Evolutionary conservation across 2,888 invertebrate species (phyloP).

Genomic region (Drosophila greeni): DNA sequence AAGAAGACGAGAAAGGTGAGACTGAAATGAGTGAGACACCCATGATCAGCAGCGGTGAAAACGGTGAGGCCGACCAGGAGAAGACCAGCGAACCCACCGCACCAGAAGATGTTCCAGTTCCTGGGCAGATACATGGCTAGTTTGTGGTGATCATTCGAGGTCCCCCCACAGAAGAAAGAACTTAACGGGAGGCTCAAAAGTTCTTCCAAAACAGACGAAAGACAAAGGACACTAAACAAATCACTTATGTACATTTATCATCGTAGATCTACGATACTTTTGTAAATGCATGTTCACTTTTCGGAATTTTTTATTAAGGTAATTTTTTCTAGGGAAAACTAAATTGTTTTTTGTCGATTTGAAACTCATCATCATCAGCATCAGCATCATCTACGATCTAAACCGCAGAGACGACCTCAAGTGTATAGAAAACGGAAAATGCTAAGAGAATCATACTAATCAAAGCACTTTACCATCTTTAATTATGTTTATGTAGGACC

Average conservation of each 20-base stretch:
- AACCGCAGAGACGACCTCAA: background rate
- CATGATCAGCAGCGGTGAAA: background rate
- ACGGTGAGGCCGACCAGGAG: background rate
- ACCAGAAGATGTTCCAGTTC: background rate
- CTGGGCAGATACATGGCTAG: constrained; percentile 19
- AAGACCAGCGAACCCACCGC: background rate
- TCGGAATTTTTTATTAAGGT: background rate
- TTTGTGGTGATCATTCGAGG: constrained; percentile 31
- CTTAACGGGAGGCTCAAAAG: background rate
- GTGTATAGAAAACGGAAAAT: background rate
- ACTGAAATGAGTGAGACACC: background rate
- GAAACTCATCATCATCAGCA: background rate
- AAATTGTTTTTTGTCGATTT: background rate
- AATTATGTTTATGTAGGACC: background rate
- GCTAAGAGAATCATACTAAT: background rate
- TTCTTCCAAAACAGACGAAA: background rate
- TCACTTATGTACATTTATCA: background rate
- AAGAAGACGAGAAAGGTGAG: background rate
- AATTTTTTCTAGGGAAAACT: background rate
- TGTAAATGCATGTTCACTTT: background rate
- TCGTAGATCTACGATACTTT: background rate
- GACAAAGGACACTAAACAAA: background rate
- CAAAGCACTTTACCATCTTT: background rate
- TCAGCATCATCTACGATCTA: background rate
- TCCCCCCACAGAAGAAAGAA: background rate